These are phyloP conservation scores for Congeria kusceri DNA, from an alignment of 2,888 invertebrate genomes.

Conservation along the genomic window DNA sequence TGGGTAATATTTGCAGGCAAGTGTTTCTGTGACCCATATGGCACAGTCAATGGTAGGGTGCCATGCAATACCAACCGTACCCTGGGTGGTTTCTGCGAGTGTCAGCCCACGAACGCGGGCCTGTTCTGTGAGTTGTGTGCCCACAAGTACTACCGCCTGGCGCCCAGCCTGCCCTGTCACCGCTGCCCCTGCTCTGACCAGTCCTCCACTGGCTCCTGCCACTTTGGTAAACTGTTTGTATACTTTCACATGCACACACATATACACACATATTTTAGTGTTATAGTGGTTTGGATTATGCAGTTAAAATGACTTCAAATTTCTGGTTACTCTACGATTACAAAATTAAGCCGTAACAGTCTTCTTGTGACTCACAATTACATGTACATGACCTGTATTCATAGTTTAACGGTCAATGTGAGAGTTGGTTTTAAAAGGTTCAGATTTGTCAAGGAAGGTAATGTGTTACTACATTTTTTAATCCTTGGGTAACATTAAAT, in stretches of 20 bases:
- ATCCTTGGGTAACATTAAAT: no score
- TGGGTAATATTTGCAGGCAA: conserved; percentile 39
- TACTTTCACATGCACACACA: background rate
- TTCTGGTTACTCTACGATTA: no score
- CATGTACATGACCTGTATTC: no score
- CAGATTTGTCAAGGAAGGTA: no score
- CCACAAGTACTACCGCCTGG: conserved; percentile 71
- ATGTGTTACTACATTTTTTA: no score
- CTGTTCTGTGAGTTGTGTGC: conserved; percentile 77
- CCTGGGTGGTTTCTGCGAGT: conserved; percentile 64
- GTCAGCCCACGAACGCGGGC: conserved; percentile 71
- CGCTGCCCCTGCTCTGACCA: conserved; percentile 73
- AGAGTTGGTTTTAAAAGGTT: no score
- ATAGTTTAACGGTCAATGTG: no score
- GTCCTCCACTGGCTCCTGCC: conserved; percentile 68
- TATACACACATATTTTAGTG: no score
- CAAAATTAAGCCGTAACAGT: no score
- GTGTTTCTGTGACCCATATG: conserved; percentile 67
- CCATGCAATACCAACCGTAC: conserved; percentile 45
- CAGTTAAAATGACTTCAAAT: no score
- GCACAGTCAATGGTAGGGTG: conserved; percentile 50
- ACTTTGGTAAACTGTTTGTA: conserved; percentile 70
- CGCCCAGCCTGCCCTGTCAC: conserved; percentile 71
- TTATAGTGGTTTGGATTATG: no score
- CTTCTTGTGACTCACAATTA: no score